Conservation (phyloP, 1,140 invertebrate species). For the Drosophila arizonae region DNA sequence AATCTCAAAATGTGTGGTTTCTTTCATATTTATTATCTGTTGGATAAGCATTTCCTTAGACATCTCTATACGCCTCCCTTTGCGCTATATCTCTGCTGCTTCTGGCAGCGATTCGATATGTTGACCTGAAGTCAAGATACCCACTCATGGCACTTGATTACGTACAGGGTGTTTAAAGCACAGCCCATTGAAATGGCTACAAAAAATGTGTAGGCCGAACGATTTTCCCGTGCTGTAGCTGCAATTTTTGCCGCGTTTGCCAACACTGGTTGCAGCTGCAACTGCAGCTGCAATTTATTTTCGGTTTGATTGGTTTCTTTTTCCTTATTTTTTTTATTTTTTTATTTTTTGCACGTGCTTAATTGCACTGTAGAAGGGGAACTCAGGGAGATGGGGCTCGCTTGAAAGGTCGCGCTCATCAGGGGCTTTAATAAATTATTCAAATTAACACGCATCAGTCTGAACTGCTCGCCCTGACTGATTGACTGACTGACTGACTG, state of each 20-base stretch:
- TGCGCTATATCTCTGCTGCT: not conserved
- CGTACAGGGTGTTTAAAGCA: slow-evolving; percentile 6
- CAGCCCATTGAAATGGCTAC: slow-evolving; percentile 20
- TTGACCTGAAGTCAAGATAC: not conserved
- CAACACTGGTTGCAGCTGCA: slow-evolving; percentile 38
- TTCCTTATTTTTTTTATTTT: slow-evolving; percentile 27
- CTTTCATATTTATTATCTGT: no score
- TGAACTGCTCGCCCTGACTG: slow-evolving; percentile 20
- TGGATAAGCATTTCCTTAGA: not conserved
- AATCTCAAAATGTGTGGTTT: no score
- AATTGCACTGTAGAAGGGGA: slow-evolving; percentile 57
- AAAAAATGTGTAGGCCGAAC: slow-evolving; percentile 21
- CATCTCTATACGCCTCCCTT: not conserved
- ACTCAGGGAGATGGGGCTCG: slow-evolving; percentile 10
- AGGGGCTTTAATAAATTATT: slow-evolving; percentile 79
- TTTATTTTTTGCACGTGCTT: slow-evolving; percentile 38
- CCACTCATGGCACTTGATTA: not conserved
- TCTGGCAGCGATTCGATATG: no score
- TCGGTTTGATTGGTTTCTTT: slow-evolving; percentile 63
- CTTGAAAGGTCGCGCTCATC: slow-evolving; percentile 76
- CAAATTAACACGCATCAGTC: slow-evolving; percentile 76
- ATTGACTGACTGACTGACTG: not conserved
- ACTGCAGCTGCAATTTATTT: slow-evolving; percentile 66
- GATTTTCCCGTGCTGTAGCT: slow-evolving; percentile 33
- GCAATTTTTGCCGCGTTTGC: slow-evolving; percentile 51